These are phyloP conservation scores for Myotis planiceps DNA, from an alignment of 2,797 vertebrate species.

Conservation along the genomic window DNA sequence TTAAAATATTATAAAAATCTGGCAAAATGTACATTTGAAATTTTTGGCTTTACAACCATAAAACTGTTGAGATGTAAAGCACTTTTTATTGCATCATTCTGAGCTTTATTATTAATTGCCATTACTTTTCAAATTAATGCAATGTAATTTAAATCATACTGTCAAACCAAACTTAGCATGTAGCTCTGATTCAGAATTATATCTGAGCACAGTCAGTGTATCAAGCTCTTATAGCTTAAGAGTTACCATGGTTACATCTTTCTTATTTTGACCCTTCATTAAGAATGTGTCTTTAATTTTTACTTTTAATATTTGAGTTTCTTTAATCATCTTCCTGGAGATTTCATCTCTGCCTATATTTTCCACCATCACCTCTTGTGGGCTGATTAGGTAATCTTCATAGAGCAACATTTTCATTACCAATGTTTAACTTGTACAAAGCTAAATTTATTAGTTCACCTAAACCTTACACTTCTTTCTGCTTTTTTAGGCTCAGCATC, in stretches of 20 bases:
- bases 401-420: not conserved
- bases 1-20: not conserved
- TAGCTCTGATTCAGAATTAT: not conserved
- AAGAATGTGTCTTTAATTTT: not conserved
- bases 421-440: not conserved
- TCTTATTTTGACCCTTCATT: not conserved
- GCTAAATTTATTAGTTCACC: not conserved
- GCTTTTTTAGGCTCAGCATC: not conserved
- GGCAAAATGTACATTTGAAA: not conserved
- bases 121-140: conserved; percentile 31
- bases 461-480: not conserved
- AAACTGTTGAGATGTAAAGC: not conserved
- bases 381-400: not conserved
- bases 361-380: not conserved
- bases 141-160: not conserved
- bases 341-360: not conserved
- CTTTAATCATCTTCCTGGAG: not conserved
- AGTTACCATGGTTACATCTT: not conserved
- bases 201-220: not conserved
- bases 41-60: conserved; percentile 16
- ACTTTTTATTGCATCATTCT: not conserved
- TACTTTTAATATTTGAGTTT: not conserved
- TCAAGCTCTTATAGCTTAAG: not conserved
- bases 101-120: not conserved
- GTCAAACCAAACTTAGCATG: not conserved